Evolutionary conservation across 1,140 invertebrate species (phyloP).

Genomic region (Ceratosolen fusciceps): DNA sequence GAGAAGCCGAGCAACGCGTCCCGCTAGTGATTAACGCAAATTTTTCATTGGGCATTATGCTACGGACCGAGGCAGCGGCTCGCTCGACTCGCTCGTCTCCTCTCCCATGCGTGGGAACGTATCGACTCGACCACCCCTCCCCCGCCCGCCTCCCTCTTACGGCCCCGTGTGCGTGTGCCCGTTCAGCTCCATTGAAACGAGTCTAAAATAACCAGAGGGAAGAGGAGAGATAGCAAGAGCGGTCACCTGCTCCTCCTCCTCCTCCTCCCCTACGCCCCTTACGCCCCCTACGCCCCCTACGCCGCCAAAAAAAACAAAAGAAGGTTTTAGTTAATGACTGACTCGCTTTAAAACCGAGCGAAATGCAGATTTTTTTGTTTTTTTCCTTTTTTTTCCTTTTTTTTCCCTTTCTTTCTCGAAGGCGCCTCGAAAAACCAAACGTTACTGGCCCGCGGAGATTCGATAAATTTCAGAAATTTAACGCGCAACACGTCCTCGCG

Average conservation of each 20-base stretch:
- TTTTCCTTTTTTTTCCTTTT: too few relatives aligned
- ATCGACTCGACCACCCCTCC: slow-evolving; percentile 62
- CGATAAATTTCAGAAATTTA: background rate
- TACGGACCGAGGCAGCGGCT: background rate
- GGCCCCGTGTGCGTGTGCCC: background rate
- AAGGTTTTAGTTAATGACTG: slow-evolving; percentile 24
- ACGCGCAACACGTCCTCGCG: background rate
- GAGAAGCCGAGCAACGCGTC: background rate
- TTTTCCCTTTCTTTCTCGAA: too few relatives aligned
- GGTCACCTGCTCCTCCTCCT: too few relatives aligned
- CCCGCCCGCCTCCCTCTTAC: slow-evolving; percentile 25
- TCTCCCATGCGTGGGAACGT: slow-evolving; percentile 66
- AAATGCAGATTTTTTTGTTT: slow-evolving; percentile 10
- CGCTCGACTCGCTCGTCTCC: too few relatives aligned
- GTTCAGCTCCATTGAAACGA: slow-evolving; percentile 9
- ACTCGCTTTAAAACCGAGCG: background rate
- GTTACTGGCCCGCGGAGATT: background rate
- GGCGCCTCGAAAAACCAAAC: background rate
- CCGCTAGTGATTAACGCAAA: background rate
- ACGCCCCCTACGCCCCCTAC: background rate
- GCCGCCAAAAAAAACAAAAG: background rate
- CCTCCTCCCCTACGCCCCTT: background rate
- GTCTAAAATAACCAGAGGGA: background rate
- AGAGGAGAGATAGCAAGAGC: background rate
- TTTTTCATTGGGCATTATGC: slow-evolving; percentile 17